These are phyloP conservation scores for Aphelenchoides besseyi DNA, from an alignment of 1,140 invertebrate species.

Conservation along the genomic window DNA sequence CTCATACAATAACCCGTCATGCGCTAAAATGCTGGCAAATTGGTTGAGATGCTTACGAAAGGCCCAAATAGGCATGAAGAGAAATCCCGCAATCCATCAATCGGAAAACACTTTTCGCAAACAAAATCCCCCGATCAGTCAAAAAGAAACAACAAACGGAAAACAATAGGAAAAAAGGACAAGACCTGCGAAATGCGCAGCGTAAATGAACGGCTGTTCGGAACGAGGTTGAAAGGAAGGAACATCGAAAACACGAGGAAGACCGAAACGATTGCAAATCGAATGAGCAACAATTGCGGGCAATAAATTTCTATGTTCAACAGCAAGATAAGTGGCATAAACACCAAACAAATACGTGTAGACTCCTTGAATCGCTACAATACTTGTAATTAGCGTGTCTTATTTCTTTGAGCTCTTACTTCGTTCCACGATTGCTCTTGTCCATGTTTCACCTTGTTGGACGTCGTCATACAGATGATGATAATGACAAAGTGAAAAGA, in stretches of 20 bases:
- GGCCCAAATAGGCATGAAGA: no score
- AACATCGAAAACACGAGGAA: conserved; percentile 9
- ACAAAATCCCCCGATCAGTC: no score
- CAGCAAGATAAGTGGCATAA: conserved; percentile 2
- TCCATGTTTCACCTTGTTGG: not conserved
- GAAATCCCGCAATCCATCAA: no score
- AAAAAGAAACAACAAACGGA: no score
- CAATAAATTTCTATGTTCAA: not conserved
- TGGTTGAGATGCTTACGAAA: no score
- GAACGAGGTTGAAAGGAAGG: not conserved
- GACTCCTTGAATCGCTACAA: conserved; percentile 1
- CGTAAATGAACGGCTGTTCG: not conserved
- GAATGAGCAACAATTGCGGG: conserved; percentile 12
- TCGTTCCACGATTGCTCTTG: not conserved
- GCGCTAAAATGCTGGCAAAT: no score
- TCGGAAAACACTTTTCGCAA: no score
- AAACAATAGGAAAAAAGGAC: no score
- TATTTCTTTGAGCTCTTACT: not conserved
- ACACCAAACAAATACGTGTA: conserved; percentile 22
- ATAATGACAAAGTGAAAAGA: conserved; percentile 18
- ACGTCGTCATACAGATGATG: conserved; percentile 11
- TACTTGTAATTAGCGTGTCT: not conserved
- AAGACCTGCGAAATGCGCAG: no score
- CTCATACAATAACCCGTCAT: no score
- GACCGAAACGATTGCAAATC: conserved; percentile 9